Conservation (phyloP, 2,113 vertebrate genomes). For the Brachirus orientalis region DNA sequence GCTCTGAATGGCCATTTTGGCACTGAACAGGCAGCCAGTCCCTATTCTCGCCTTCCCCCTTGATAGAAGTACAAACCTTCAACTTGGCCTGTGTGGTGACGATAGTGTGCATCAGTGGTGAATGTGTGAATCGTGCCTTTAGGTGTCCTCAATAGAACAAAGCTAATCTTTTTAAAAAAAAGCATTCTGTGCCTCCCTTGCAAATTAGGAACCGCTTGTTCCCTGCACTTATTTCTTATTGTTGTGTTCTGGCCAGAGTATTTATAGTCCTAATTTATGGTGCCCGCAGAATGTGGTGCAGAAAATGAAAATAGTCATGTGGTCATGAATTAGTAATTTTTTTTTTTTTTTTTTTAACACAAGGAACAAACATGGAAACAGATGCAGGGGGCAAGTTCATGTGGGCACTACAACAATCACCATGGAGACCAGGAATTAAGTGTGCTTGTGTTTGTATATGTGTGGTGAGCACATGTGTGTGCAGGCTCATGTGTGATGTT, state of each 20-base stretch:
- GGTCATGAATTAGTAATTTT: slow-evolving; percentile 72
- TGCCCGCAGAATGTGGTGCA: slow-evolving; percentile 6
- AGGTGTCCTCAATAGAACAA: slow-evolving; percentile 27
- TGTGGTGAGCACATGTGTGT: slow-evolving; percentile 17
- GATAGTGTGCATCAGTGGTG: slow-evolving; percentile 13
- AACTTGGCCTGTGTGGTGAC: slow-evolving; percentile 34
- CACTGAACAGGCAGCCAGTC: slow-evolving; percentile 4
- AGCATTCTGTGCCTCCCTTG: not conserved
- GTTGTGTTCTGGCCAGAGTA: slow-evolving; percentile 19
- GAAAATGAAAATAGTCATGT: slow-evolving; percentile 53
- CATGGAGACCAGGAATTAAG: slow-evolving; percentile 79
- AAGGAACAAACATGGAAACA: slow-evolving; percentile 75
- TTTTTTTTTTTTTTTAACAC: slow-evolving; percentile 36
- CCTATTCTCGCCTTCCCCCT: slow-evolving; percentile 32
- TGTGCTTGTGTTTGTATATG: slow-evolving; percentile 15
- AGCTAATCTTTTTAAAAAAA: slow-evolving; percentile 8
- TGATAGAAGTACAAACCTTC: slow-evolving; percentile 40
- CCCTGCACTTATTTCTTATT: slow-evolving; percentile 21
- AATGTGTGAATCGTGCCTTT: slow-evolving; percentile 25
- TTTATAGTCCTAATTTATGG: slow-evolving; percentile 54
- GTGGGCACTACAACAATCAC: slow-evolving; percentile 80
- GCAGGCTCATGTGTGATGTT: slow-evolving; percentile 54
- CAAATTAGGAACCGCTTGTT: slow-evolving; percentile 19
- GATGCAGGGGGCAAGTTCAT: slow-evolving; percentile 79
- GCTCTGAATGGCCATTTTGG: slow-evolving; percentile 50